Base-by-base conservation (phyloP, 1,140 invertebrate genomes). In the Pollicipes pollicipes region DNA sequence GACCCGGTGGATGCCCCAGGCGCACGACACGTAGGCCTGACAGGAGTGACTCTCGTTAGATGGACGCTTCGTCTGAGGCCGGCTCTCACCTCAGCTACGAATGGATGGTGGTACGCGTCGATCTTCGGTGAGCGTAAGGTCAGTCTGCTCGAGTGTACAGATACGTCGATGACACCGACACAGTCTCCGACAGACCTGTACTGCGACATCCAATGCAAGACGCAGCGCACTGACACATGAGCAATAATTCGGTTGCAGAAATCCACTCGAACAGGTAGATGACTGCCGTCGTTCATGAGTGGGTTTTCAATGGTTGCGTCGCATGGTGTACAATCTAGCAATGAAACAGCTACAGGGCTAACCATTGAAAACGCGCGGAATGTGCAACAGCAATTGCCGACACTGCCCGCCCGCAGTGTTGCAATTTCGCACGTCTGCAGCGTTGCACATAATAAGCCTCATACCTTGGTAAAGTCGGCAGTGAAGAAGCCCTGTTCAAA, bases 1-100 rank as follows among this genome's bases (percentile, higher is more conserved):
- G 29, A 98, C 91, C 72, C 88, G 88, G 74, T 90, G 87, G 37
- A 97, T 89, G 30, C 93, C 93, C 75, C 95, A 80, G 0, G 90
- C 88, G 78, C 95, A 97, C 0, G 90, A 93, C 21, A 97, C 89
- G 80, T 92, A 97, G 0, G 93, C 92, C 88, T 94, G 81, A 17
- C 84, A 74, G 27, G 27, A 69, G 27, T 37, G 21, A 16, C 10
- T 69, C 31, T 8, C 4, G 6, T n/a, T 16, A 64, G 24, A 24
- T 16, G 63, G 27, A 24, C 6, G 63, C 24, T 10, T n/a, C 63
- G 21, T 21, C 24, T 4, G 21, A 21, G 3, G 24, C 63, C 6
- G 3, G 24, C 27, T 64, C 4, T 64, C 24, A n/a, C 24, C 6
- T 64, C 24, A 16, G 10, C 8, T 64, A n/a, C 63, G 6, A 45